A percentile compares a stretch with the other conserved stretches of the same genome.
Evolutionary conservation across 2,888 invertebrate species (phyloP).

Genomic region (Trachelus tabidus): DNA sequence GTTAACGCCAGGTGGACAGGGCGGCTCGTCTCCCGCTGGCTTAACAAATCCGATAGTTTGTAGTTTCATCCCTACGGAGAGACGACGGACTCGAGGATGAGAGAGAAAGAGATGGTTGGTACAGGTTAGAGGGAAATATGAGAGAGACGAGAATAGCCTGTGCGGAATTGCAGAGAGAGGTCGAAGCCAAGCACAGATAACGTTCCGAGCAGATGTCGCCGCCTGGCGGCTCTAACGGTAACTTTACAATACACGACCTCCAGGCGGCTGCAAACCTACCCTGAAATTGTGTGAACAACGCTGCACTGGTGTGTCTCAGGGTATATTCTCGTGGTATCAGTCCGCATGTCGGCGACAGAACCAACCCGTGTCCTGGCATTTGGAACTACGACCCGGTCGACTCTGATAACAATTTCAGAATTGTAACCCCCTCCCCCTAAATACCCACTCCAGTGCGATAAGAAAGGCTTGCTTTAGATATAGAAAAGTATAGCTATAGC

Average conservation of each 20-base stretch:
- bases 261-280: constrained; percentile 7
- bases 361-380: constrained; percentile 1
- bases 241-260: constrained; percentile 44
- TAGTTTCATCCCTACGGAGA: constrained; percentile 30
- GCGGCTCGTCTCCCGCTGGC: constrained; percentile 17
- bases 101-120: constrained; percentile 8
- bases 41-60: constrained; percentile 38
- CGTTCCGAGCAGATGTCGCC: constrained; percentile 59
- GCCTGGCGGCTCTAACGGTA: constrained; percentile 36
- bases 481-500: neutral
- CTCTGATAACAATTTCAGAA: constrained; percentile 14
- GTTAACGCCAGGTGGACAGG: neutral
- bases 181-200: constrained; percentile 44
- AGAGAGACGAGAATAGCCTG: constrained; percentile 9
- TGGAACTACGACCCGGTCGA: constrained; percentile 25
- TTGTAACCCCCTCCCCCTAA: neutral
- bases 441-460: neutral
- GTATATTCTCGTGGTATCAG: constrained; percentile 38
- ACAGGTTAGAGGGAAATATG: constrained; percentile 10
- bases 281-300: constrained; percentile 11
- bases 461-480: neutral
- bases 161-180: constrained; percentile 15
- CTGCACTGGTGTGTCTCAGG: constrained; percentile 8
- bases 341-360: constrained; percentile 42
- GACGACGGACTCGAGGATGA: constrained; percentile 16